Conservation (phyloP, 2,797 vertebrate species). For the Pelobates cultripes region DNA sequence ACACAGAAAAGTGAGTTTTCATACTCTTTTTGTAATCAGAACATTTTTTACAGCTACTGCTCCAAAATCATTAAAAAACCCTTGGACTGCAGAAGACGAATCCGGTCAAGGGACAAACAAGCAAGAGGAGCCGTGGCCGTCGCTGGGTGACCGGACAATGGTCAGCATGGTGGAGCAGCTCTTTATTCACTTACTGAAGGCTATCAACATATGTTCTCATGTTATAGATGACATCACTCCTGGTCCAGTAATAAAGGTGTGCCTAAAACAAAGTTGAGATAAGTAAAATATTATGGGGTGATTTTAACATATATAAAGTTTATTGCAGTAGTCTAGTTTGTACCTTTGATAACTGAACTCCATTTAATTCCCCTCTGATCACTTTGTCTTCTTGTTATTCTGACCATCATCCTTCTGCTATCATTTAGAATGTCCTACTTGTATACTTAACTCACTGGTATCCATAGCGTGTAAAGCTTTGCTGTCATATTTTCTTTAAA, state of each 20-base stretch:
- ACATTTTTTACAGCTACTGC: constrained; percentile 80
- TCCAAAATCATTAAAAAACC: constrained; percentile 89
- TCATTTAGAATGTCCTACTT: no score
- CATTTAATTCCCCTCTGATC: no score
- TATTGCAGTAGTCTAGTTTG: no score
- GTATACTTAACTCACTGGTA: no score
- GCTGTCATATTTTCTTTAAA: no score
- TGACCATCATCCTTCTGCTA: no score
- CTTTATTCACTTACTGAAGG: constrained; percentile 91
- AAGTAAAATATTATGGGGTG: no score
- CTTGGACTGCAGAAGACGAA: constrained; percentile 87
- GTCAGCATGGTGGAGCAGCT: constrained; percentile 92
- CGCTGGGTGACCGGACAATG: constrained; percentile 84
- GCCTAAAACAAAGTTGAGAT: neutral
- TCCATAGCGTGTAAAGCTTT: no score
- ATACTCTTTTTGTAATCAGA: neutral
- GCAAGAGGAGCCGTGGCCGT: constrained; percentile 90
- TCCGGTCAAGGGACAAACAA: constrained; percentile 69
- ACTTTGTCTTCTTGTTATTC: no score
- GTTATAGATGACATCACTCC: constrained; percentile 92
- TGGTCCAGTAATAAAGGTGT: constrained; percentile 88
- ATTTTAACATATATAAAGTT: no score
- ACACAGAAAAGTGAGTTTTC: neutral
- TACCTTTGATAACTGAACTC: no score
- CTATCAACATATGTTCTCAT: constrained; percentile 95